These are phyloP conservation scores for Helostoma temminkii DNA, from an alignment of 2,797 vertebrate genomes.

Conservation along the genomic window DNA sequence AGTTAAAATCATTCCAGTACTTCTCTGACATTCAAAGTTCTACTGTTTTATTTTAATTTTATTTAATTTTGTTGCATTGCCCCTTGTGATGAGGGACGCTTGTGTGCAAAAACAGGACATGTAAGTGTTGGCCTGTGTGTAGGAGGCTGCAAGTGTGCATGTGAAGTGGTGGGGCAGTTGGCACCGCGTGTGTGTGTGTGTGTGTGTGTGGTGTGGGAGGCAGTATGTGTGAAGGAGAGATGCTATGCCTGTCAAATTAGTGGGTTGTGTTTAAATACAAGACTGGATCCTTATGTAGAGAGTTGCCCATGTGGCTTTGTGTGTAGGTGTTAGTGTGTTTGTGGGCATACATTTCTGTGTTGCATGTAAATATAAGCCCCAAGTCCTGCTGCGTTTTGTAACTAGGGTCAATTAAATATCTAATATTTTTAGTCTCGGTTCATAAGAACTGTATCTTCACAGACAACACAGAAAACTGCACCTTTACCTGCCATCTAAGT, in stretches of 20 bases:
- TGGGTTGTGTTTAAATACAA: conserved; percentile 51
- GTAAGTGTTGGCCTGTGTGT: conserved; percentile 20
- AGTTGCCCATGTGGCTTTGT: conserved; percentile 11
- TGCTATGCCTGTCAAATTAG: conserved; percentile 40
- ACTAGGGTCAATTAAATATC: too few species aligned
- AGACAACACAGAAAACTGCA: too few species aligned
- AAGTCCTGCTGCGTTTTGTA: too few species aligned
- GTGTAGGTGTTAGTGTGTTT: conserved; percentile 35
- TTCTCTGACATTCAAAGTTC: background rate
- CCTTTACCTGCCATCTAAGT: too few species aligned
- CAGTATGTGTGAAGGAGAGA: conserved; percentile 17
- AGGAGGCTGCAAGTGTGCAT: conserved; percentile 38
- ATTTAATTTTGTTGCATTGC: background rate
- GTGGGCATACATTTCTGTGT: background rate
- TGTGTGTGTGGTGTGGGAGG: conserved; percentile 6
- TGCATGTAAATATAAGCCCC: too few species aligned
- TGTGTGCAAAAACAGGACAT: background rate
- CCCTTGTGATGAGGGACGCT: background rate
- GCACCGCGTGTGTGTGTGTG: background rate
- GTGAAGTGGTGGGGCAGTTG: conserved; percentile 1
- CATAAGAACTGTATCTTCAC: too few species aligned
- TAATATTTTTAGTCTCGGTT: too few species aligned
- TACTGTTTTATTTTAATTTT: background rate
- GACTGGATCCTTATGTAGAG: conserved; percentile 26
- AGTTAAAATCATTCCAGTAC: background rate